Evolutionary conservation across 1,140 invertebrate genomes (phyloP).

Genomic region (Anoplophora glabripennis): DNA sequence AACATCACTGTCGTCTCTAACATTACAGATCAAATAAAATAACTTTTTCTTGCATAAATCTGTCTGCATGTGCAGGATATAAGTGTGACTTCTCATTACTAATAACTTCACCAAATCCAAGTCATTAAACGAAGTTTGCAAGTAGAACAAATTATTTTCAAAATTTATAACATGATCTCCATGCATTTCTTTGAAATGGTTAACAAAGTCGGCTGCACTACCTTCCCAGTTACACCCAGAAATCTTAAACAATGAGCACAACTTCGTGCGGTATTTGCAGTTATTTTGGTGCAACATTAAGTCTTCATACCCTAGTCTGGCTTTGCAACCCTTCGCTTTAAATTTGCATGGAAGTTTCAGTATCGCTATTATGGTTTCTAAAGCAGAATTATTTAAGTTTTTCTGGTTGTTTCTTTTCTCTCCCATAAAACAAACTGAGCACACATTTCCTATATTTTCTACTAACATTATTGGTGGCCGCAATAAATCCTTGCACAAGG

Average conservation of each 20-base stretch:
- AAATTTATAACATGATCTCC: conserved; percentile 31
- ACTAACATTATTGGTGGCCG: conserved; percentile 27
- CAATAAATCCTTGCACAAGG: conserved; percentile 27
- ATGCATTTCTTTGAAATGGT: conserved; percentile 31
- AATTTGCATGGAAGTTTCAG: conserved; percentile 27
- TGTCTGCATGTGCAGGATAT: conserved; percentile 26
- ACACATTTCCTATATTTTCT: conserved; percentile 26
- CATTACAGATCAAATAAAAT: conserved; percentile 29
- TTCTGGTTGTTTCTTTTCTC: conserved; percentile 16
- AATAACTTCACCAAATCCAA: conserved; percentile 18
- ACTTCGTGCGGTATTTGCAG: conserved; percentile 29
- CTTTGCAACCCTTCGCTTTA: conserved; percentile 27
- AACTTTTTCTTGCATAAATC: conserved; percentile 23
- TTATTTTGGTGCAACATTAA: conserved; percentile 29
- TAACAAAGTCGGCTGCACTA: conserved; percentile 25
- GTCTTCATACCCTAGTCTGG: conserved; percentile 18
- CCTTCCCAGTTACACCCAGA: conserved; percentile 31
- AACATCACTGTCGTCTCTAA: conserved; percentile 24
- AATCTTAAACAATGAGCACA: conserved; percentile 25
- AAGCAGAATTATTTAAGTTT: conserved; percentile 23
- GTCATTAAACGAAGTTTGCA: conserved; percentile 27
- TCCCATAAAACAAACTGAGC: conserved; percentile 23
- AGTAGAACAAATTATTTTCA: conserved; percentile 27
- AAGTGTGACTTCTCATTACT: conserved; percentile 25
- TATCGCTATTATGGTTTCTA: conserved; percentile 18